phyloP scores from a whole-genome alignment of 2,113 vertebrate genomes.

The Crotalus tigris region DNA sequence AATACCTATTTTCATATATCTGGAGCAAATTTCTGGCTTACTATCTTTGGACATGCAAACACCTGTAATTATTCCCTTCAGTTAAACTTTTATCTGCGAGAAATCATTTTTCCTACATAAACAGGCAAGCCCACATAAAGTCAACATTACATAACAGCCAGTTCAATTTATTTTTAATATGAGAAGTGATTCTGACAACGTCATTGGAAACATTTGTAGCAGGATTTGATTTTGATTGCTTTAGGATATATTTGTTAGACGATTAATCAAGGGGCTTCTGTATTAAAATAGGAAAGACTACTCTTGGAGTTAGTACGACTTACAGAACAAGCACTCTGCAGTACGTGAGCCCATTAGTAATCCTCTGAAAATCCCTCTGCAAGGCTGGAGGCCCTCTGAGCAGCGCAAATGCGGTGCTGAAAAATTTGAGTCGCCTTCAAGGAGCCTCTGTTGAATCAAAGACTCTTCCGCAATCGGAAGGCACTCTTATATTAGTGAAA shows the following conservation, averaged over 20 bases:
- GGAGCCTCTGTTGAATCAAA: not conserved
- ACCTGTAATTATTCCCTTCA: not conserved
- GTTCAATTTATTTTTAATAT: conserved; percentile 19
- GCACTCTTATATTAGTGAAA: not conserved
- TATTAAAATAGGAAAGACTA: not conserved
- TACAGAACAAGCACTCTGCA: not conserved
- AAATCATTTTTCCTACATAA: conserved; percentile 29
- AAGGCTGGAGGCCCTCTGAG: not conserved
- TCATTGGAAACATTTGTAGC: conserved; percentile 23
- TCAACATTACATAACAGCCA: conserved; percentile 22
- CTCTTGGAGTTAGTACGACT: not conserved
- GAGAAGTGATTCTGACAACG: conserved; percentile 24
- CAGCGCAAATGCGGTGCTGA: not conserved
- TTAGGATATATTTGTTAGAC: conserved; percentile 12
- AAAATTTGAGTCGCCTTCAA: not conserved
- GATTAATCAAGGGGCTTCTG: conserved; percentile 1
- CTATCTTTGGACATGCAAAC: conserved; percentile 27
- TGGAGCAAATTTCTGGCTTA: conserved; percentile 3
- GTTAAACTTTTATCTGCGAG: conserved; percentile 13
- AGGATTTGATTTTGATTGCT: conserved; percentile 23
- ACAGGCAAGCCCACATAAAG: not conserved
- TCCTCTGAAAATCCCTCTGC: not conserved
- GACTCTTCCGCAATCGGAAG: not conserved
- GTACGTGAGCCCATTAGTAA: not conserved
- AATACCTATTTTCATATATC: not conserved